These are phyloP conservation scores for Synergus itoensis DNA, from an alignment of 2,888 invertebrate genomes.

Conservation along the genomic window DNA sequence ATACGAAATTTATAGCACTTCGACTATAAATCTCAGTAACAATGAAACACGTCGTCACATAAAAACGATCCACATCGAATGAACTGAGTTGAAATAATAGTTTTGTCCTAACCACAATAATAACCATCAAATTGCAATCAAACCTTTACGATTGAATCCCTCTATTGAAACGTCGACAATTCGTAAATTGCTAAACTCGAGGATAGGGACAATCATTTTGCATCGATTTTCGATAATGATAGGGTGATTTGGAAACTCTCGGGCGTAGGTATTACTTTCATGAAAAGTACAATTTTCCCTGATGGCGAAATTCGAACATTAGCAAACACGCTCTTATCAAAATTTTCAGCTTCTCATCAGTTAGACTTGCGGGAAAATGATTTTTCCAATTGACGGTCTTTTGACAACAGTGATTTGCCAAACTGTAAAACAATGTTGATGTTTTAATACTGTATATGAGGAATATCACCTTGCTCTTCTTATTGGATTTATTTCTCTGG, in stretches of 20 bases:
- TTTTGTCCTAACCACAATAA: conserved; percentile 13
- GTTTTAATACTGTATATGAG: background rate
- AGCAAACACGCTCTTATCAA: too few species aligned
- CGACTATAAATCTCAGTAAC: background rate
- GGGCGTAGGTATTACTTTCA: background rate
- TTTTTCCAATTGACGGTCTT: too few species aligned
- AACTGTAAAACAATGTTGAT: background rate
- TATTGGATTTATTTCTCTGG: background rate
- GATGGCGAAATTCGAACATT: background rate
- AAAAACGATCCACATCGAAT: background rate
- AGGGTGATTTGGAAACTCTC: background rate
- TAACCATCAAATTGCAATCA: background rate
- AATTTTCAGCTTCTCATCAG: too few species aligned
- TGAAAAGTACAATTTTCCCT: background rate
- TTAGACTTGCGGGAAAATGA: too few species aligned
- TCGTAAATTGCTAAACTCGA: background rate
- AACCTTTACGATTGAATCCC: background rate
- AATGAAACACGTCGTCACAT: background rate
- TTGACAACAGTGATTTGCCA: too few species aligned
- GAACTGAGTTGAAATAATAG: background rate
- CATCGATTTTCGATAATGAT: background rate
- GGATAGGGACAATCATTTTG: background rate
- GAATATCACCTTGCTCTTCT: background rate
- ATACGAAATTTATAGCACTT: too few species aligned
- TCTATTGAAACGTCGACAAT: background rate